phyloP scores from a whole-genome alignment of 1,140 invertebrate species.

The Anastrepha obliqua region DNA sequence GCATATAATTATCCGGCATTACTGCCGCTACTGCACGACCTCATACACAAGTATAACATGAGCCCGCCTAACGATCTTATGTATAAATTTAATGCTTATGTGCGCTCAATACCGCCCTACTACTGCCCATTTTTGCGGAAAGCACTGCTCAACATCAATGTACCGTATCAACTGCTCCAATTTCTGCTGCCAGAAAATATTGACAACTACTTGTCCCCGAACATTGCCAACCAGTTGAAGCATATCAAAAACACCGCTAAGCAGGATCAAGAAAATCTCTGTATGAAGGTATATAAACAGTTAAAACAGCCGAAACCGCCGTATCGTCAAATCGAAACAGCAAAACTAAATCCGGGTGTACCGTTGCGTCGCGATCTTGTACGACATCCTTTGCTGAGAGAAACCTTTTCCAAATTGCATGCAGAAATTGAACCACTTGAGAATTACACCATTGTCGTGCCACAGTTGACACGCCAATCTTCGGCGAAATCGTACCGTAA shows the following conservation, averaged over 20 bases:
- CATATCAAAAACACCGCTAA: conserved; percentile 97
- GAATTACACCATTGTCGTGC: conserved; percentile 89
- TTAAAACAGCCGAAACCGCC: conserved; percentile 77
- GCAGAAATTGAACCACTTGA: conserved; percentile 89
- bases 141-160: conserved; percentile 93
- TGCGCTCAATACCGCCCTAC: conserved; percentile 96
- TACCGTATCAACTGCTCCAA: conserved; percentile 85
- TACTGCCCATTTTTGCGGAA: conserved; percentile 93
- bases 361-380: conserved; percentile 81
- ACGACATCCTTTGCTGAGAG: conserved; percentile 86
- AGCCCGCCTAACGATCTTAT: conserved; percentile 94
- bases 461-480: conserved; percentile 70
- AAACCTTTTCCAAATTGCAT: conserved; percentile 84
- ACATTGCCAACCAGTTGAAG: conserved; percentile 95
- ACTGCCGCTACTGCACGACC: conserved; percentile 93
- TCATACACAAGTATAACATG: conserved; percentile 91
- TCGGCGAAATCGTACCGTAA: conserved; percentile 84
- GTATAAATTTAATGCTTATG: conserved; percentile 93
- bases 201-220: conserved; percentile 94
- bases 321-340: conserved; percentile 76
- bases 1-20: conserved; percentile 99
- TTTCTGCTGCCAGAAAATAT: conserved; percentile 92
- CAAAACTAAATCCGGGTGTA: conserved; percentile 73
- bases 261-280: conserved; percentile 94
- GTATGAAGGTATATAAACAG: conserved; percentile 77